Evolutionary conservation across 2,797 vertebrate species (phyloP).

Genomic region (Cebuella pygmaea): DNA sequence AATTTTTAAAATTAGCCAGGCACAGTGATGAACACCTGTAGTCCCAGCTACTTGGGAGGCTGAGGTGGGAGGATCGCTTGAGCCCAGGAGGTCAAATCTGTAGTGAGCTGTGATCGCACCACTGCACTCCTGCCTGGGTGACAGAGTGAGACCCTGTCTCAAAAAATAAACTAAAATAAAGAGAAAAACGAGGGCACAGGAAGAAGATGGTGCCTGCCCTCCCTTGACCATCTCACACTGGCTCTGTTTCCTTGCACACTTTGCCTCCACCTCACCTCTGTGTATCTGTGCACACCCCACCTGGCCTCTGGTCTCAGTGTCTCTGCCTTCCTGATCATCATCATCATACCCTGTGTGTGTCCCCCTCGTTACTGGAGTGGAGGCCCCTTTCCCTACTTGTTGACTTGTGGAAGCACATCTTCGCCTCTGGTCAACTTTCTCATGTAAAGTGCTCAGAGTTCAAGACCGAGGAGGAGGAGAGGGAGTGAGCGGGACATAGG

Average conservation of each 20-base stretch:
- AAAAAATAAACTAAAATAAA: neutral
- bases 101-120: neutral
- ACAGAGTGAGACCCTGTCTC: neutral
- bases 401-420: neutral
- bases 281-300: neutral
- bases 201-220: neutral
- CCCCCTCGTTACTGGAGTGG: neutral
- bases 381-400: neutral
- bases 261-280: no score
- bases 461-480: conserved; percentile 52
- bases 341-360: no score
- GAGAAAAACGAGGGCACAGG: neutral
- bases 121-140: neutral
- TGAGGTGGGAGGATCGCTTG: neutral
- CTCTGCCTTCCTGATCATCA: fast-evolving
- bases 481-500: neutral
- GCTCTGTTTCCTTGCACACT: fast-evolving
- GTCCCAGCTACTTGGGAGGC: neutral
- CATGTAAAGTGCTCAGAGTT: neutral
- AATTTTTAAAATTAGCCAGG: neutral
- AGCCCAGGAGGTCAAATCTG: neutral
- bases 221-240: fast-evolving
- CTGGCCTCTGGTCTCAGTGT: fast-evolving
- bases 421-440: conserved; percentile 61
- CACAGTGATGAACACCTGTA: neutral